These are phyloP conservation scores for Watsonalla cultraria DNA, from an alignment of 2,888 invertebrate genomes.

Conservation along the genomic window DNA sequence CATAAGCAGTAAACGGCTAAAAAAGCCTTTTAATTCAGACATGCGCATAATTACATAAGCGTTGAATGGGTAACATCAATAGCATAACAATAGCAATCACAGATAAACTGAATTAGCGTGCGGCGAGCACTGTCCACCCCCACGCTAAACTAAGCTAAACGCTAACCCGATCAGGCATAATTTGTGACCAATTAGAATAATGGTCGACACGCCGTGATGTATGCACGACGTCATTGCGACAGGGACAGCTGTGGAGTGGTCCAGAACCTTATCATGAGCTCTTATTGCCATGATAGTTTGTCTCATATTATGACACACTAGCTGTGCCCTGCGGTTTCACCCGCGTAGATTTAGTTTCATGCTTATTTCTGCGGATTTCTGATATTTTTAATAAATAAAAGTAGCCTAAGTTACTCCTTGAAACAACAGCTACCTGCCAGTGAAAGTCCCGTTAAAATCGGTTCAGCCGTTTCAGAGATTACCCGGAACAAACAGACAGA, in stretches of 20 bases:
- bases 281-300: background rate
- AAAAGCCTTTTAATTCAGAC: no score
- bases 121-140: slow-evolving; percentile 29
- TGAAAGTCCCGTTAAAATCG: no score
- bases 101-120: slow-evolving; percentile 58
- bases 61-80: slow-evolving; percentile 4
- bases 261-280: background rate
- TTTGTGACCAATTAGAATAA: slow-evolving; percentile 80
- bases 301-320: no score
- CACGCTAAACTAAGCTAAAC: slow-evolving; percentile 64
- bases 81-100: slow-evolving; percentile 44
- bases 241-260: slow-evolving; percentile 29
- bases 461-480: no score
- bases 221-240: slow-evolving; percentile 58
- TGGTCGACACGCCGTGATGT: slow-evolving; percentile 70
- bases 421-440: no score
- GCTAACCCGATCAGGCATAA: slow-evolving; percentile 78
- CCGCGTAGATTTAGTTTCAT: no score
- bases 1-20: no score
- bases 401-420: no score
- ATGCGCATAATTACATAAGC: background rate
- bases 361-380: no score
- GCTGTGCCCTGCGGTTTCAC: no score
- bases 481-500: no score
- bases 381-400: no score